Evolutionary conservation across 2,797 vertebrate genomes (phyloP), one percentile per base, ranked within the genome.

Genomic region (Pseudochromis fuscus): DNA sequence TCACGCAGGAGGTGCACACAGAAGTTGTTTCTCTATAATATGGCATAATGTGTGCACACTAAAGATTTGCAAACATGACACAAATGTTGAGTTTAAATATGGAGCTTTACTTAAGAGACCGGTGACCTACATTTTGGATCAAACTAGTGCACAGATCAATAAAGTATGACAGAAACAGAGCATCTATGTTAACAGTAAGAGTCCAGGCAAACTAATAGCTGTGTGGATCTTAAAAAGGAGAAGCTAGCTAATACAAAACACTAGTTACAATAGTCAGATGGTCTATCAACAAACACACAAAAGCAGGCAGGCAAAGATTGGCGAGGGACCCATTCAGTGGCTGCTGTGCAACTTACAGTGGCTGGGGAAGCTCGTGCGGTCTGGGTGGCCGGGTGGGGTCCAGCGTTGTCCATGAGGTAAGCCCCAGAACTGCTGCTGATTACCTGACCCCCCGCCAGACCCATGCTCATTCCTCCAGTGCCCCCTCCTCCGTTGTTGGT

Each of bases 341-440:
- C 25, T 16, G 40, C 25, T 35, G 1, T 35, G 50, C 15, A 89
- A 93, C 94, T 93, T 92, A 99, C 98, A 93, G 97, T 99, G 79
- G 97, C 97, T 18, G 98, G 97, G 30, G 97, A 99, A 48, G 97
- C 96, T 59, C 97, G 95, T 56, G 97, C 96, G 2, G 96, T 94
- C 92, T 98, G 97, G 27, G 95, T 94, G 73, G 96, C 92, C 19
- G 95, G 91, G 88, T 98, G 97, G 69, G 96, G 93, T 80, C 94
- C 89, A 71, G 95, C 81, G 79, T 85, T 92, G 82, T 99, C 97
- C 96, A 99, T 96, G 70, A 96, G 95, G 83, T 94, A 94, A 71
- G 95, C 94, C 61, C 97, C 97, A 83, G 98, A 96, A 91, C 96
- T 96, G 3, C 96, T 93, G 93, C 96, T 96, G 94, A 98, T 95